Evolutionary conservation across 2,797 vertebrate species (phyloP).

Genomic region (Manis crassicaudata): DNA sequence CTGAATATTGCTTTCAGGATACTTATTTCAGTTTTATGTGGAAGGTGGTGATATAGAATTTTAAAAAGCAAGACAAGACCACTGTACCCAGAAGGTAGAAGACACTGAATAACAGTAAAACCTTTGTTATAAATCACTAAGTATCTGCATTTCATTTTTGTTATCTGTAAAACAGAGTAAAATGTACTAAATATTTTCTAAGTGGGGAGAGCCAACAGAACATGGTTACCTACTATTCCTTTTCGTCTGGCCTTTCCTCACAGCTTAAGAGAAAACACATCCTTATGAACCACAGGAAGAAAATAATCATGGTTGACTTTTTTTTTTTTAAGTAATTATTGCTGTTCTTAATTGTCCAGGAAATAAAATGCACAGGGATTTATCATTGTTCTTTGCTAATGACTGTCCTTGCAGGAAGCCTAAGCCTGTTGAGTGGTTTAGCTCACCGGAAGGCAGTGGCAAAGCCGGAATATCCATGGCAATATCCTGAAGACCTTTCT

Average conservation of each 20-base stretch:
- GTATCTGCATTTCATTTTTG: neutral
- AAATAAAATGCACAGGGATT: conserved; percentile 18
- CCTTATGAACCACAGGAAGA: neutral
- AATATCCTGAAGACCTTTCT: neutral
- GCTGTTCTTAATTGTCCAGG: conserved; percentile 22
- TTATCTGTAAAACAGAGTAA: neutral
- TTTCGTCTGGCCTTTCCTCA: neutral
- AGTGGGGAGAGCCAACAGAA: neutral
- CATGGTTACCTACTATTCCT: neutral
- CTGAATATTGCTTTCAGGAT: neutral
- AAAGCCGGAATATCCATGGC: neutral
- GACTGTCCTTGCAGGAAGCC: neutral
- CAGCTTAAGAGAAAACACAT: neutral
- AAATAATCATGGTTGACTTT: neutral
- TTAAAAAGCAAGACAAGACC: neutral
- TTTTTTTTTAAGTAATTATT: neutral
- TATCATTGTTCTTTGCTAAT: neutral
- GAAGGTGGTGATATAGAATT: neutral
- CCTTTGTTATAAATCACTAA: neutral
- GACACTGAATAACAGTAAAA: neutral
- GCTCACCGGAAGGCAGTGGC: neutral
- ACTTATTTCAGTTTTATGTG: conserved; percentile 14
- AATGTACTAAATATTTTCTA: neutral
- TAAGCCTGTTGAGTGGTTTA: neutral
- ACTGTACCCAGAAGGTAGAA: neutral